A percentile compares a stretch with the other conserved stretches of the same genome.
Conservation (phyloP, 2,888 invertebrate species). For the Leptogaster cylindrica region DNA sequence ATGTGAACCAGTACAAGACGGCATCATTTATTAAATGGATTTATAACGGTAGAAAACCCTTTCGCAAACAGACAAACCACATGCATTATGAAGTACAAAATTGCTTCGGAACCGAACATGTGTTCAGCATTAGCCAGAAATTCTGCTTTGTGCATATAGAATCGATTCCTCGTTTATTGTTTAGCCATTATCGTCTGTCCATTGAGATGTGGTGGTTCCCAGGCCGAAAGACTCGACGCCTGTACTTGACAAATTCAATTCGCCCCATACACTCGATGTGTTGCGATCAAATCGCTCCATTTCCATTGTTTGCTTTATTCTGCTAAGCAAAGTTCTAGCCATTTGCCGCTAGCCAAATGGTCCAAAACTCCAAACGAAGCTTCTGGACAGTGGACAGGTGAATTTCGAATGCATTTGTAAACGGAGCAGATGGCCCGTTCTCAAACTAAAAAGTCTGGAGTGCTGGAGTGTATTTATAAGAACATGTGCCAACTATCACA, state of each 20-base stretch:
- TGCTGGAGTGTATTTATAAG: too few species aligned
- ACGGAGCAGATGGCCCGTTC: too few species aligned
- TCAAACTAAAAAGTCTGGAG: too few species aligned
- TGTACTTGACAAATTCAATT: conserved; percentile 25
- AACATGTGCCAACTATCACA: too few species aligned
- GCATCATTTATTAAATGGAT: conserved; percentile 34
- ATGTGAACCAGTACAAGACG: conserved; percentile 46
- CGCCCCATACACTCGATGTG: not conserved
- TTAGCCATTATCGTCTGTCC: conserved; percentile 38
- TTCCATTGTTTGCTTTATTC: too few species aligned
- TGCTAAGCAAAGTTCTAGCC: too few species aligned
- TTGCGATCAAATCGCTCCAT: too few species aligned
- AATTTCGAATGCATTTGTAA: too few species aligned
- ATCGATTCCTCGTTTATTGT: conserved; percentile 41
- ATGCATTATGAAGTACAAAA: conserved; percentile 39
- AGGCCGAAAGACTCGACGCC: not conserved
- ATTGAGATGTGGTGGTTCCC: conserved; percentile 11
- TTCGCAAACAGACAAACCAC: conserved; percentile 48
- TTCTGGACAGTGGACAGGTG: too few species aligned
- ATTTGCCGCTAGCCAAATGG: too few species aligned
- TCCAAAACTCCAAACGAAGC: too few species aligned
- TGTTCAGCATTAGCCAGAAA: conserved; percentile 24
- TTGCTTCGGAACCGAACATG: conserved; percentile 28
- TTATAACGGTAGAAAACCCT: conserved; percentile 49
- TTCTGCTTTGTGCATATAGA: not conserved